Percentiles rank a stretch among this genome's conserved stretches.
phyloP scores from a whole-genome alignment of 2,113 vertebrate species.

The Triplophysa rosa region DNA sequence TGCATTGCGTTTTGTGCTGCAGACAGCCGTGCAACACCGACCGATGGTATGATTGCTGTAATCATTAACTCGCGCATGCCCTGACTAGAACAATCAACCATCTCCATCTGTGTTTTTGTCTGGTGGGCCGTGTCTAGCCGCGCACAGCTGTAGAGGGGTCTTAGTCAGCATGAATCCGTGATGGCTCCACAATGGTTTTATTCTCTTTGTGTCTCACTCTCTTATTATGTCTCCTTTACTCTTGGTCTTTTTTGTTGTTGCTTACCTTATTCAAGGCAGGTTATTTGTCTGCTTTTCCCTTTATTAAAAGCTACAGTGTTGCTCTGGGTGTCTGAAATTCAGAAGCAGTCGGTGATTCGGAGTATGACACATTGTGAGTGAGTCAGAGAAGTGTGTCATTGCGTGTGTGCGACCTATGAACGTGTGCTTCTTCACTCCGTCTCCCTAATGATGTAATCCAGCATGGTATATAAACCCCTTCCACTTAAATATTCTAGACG shows the following conservation, averaged over 20 bases:
- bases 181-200: slow-evolving; percentile 53
- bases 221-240: slow-evolving; percentile 5
- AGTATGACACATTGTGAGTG: slow-evolving; percentile 46
- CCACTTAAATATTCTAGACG: slow-evolving; percentile 54
- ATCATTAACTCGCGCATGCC: slow-evolving; percentile 56
- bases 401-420: not conserved
- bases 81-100: slow-evolving; percentile 54
- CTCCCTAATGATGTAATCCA: slow-evolving; percentile 71
- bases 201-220: not conserved
- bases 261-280: not conserved
- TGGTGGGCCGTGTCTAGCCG: slow-evolving; percentile 50
- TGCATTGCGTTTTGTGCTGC: not conserved
- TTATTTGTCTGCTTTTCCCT: slow-evolving; percentile 50
- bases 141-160: slow-evolving; percentile 55
- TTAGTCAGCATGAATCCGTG: slow-evolving; percentile 63
- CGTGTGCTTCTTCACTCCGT: not conserved
- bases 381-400: slow-evolving; percentile 14
- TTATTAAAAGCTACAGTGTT: slow-evolving; percentile 26
- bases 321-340: slow-evolving; percentile 36
- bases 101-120: slow-evolving; percentile 56
- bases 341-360: slow-evolving; percentile 61
- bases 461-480: slow-evolving; percentile 47
- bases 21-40: slow-evolving; percentile 14
- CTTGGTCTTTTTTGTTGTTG: slow-evolving; percentile 46
- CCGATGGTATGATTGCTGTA: slow-evolving; percentile 48